These are phyloP conservation scores for Chymomyza amoena DNA, from an alignment of 2,888 invertebrate genomes.

Conservation along the genomic window DNA sequence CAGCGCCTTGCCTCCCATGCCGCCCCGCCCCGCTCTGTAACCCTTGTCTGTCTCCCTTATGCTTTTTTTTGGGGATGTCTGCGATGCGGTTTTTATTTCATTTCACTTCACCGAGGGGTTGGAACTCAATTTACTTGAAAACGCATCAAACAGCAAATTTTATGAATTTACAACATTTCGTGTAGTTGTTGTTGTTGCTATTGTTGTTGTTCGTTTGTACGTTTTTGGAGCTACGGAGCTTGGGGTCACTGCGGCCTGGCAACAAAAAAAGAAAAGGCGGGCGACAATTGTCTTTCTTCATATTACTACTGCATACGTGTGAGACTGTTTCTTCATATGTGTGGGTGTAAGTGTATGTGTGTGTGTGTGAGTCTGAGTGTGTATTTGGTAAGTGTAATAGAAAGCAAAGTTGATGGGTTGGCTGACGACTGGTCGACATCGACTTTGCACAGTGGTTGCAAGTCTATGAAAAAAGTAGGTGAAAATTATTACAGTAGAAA, in stretches of 20 bases:
- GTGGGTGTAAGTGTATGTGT: not conserved
- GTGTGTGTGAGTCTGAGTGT: conserved; percentile 45
- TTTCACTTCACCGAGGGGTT: conserved; percentile 67
- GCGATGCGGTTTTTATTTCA: conserved; percentile 69
- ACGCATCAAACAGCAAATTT: conserved; percentile 74
- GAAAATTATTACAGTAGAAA: no score
- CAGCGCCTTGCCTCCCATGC: not conserved
- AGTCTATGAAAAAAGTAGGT: no score
- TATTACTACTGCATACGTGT: conserved; percentile 17
- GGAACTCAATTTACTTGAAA: conserved; percentile 73
- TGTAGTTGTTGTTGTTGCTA: conserved; percentile 18
- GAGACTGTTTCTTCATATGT: conserved; percentile 13
- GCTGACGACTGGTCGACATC: conserved; percentile 12
- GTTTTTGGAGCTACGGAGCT: conserved; percentile 14
- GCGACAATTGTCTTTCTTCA: conserved; percentile 58
- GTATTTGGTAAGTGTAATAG: conserved; percentile 67
- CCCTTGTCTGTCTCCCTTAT: not conserved
- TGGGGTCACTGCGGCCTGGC: conserved; percentile 59
- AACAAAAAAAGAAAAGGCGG: not conserved
- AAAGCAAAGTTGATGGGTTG: conserved; percentile 67
- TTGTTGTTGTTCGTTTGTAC: not conserved
- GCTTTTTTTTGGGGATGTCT: conserved; percentile 24
- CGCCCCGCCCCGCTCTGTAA: not conserved
- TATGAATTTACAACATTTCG: conserved; percentile 73
- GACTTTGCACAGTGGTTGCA: no score